A percentile compares a stretch with the other conserved stretches of the same genome.
phyloP scores from a whole-genome alignment of 1,140 invertebrate species.

The Copidosoma floridanum region DNA sequence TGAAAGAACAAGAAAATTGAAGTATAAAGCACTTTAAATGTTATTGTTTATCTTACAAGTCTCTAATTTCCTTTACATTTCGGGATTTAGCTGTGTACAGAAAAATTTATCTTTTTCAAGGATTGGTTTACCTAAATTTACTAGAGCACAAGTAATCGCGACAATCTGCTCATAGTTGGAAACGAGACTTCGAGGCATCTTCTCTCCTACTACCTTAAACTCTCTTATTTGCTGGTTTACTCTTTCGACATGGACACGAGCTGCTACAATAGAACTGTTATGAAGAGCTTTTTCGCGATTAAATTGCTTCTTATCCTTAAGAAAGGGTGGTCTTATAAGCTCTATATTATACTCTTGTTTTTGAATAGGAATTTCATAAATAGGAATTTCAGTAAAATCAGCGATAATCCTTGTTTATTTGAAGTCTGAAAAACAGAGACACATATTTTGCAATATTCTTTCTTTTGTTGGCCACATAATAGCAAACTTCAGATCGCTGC shows the following conservation, averaged over 20 bases:
- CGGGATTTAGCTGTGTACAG: too few relatives aligned
- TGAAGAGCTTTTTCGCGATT: background rate
- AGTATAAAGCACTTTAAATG: too few relatives aligned
- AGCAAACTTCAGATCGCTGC: background rate
- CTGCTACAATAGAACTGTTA: background rate
- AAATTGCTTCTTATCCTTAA: slow-evolving; percentile 10
- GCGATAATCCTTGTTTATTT: too few relatives aligned
- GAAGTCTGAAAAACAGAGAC: background rate
- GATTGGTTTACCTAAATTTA: slow-evolving; percentile 3
- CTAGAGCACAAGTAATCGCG: background rate
- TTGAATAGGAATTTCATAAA: background rate
- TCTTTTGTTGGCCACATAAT: slow-evolving; percentile 5
- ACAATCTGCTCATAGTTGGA: background rate
- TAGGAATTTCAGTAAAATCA: background rate
- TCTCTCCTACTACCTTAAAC: background rate
- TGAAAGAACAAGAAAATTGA: too few relatives aligned
- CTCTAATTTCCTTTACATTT: too few relatives aligned
- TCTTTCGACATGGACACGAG: slow-evolving; percentile 5
- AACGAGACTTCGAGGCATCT: background rate
- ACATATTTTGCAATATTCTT: background rate
- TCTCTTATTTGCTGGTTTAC: background rate
- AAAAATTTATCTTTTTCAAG: slow-evolving; percentile 2
- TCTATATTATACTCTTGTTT: background rate
- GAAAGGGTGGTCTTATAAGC: background rate
- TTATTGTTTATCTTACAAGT: too few relatives aligned